These are phyloP conservation scores for Pseudopipra pipra DNA, from an alignment of 2,113 vertebrate species.

Conservation along the genomic window DNA sequence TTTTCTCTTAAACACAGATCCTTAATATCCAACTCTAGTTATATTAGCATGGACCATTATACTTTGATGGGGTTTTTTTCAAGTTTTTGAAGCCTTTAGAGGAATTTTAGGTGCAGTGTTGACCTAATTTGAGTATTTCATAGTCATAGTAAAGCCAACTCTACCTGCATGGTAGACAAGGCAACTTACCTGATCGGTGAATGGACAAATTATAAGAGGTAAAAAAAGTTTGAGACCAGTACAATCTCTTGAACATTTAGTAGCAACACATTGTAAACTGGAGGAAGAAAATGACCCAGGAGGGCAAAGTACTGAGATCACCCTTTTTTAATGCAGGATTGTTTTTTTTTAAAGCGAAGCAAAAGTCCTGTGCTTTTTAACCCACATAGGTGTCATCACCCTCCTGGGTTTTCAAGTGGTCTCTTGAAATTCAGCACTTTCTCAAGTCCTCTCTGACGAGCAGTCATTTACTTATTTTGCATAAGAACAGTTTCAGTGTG, in stretches of 20 bases:
- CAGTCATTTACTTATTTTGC: not conserved
- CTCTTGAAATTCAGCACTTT: not conserved
- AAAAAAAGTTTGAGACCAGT: not conserved
- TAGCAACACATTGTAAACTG: not conserved
- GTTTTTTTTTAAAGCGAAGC: not conserved
- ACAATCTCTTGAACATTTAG: not conserved
- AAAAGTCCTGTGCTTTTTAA: not conserved
- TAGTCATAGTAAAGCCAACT: not conserved
- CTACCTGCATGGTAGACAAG: too few relatives aligned
- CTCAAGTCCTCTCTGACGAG: not conserved
- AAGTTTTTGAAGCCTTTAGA: not conserved
- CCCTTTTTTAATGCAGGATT: not conserved
- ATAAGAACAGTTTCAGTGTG: not conserved
- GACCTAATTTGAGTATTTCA: not conserved
- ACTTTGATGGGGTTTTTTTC: not conserved
- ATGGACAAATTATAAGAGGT: not conserved
- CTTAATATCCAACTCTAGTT: not conserved
- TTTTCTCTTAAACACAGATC: not conserved
- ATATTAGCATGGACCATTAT: rapidly evolving
- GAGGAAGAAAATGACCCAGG: not conserved
- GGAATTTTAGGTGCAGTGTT: not conserved
- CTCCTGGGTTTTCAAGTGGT: rapidly evolving
- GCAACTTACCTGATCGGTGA: not conserved
- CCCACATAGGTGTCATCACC: not conserved
- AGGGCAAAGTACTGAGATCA: not conserved